Percentiles rank a stretch among this genome's conserved stretches.
These are phyloP conservation scores for Eurytoma adleriae DNA, from an alignment of 2,888 invertebrate genomes.

Conservation along the genomic window DNA sequence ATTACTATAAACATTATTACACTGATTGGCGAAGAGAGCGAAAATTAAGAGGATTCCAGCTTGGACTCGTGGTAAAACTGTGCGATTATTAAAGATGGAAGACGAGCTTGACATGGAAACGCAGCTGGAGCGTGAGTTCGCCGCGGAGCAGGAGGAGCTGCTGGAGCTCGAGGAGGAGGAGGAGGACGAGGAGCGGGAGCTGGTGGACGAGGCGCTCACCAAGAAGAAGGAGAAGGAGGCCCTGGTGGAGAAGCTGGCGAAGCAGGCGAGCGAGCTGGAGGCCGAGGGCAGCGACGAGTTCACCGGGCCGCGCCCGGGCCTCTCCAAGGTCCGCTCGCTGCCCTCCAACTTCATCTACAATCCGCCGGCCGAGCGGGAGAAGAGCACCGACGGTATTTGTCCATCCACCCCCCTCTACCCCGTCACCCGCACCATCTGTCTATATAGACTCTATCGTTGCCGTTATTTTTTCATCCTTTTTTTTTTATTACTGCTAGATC, in stretches of 20 bases:
- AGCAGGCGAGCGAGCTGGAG: constrained; percentile 78
- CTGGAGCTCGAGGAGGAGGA: constrained; percentile 77
- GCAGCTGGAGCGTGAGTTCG: constrained; percentile 79
- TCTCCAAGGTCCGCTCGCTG: constrained; percentile 83
- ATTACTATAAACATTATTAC: too few species aligned
- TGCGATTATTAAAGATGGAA: constrained; percentile 83
- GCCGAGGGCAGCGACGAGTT: constrained; percentile 72
- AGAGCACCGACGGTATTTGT: constrained; percentile 64
- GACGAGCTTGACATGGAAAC: constrained; percentile 94
- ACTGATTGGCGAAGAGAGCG: too few species aligned
- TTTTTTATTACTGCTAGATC: background rate
- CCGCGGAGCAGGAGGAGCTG: constrained; percentile 77
- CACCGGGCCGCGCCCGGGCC: constrained; percentile 64
- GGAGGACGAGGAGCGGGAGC: constrained; percentile 79
- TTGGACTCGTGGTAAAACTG: constrained; percentile 30
- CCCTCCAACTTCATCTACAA: constrained; percentile 92
- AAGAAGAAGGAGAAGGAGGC: constrained; percentile 63
- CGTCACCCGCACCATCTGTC: background rate
- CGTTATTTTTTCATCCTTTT: background rate
- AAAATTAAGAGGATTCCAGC: background rate
- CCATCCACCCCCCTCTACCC: background rate
- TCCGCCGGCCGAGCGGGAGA: constrained; percentile 79
- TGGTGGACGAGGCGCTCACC: constrained; percentile 75
- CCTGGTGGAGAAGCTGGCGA: constrained; percentile 72
- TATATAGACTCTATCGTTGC: background rate